Base-by-base conservation (phyloP, 2,797 vertebrate genomes). In the Ispidina lecontei region DNA sequence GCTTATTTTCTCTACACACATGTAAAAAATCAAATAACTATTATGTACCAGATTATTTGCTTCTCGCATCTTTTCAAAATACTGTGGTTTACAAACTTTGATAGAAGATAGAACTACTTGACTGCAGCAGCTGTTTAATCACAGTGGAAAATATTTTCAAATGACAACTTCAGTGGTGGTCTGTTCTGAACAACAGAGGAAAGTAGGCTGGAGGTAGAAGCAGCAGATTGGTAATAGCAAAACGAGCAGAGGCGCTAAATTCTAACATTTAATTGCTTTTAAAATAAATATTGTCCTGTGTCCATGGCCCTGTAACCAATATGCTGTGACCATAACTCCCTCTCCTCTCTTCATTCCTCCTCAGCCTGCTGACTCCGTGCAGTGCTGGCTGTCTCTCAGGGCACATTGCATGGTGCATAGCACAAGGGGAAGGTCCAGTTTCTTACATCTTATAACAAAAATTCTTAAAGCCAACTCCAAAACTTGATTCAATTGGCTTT, bases 21-120 rank as follows among this genome's bases (percentile, higher is more conserved):
- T 95, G 96, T 96, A 96, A 95, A 97, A 97, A 94, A 97, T 96
- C 92, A 97, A 97, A 88, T 92, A 91, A 72, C 79, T 84, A 29
- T 95, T 93, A 88, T 82, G 89, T 78, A 87, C 43, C 47, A 84
- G 89, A 72, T 73, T 70, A 79, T 55, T 87, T 92, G 84, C 74
- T 85, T 58, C 92, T 94, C 4, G 10, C 76, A 82, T 89, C 37
- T 86, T 84, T 94, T 94, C 37, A 63, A 81, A 95, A 91, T 67
- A 55, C 55, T 29, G 2, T 89, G 41, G 84, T 96, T 95, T 92
- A 70, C 60, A 71, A 83, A 77, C 19, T n/a, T 70, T 33, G 74
- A 77, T 93, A 91, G 84, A 64, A 87, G 77, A 80, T 89, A 84
- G 23, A 43, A 54, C 81, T 93, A 86, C 89, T 80, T 44, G 85